Conservation (phyloP, 1,140 invertebrate genomes). For the Drosophila leontia region DNA sequence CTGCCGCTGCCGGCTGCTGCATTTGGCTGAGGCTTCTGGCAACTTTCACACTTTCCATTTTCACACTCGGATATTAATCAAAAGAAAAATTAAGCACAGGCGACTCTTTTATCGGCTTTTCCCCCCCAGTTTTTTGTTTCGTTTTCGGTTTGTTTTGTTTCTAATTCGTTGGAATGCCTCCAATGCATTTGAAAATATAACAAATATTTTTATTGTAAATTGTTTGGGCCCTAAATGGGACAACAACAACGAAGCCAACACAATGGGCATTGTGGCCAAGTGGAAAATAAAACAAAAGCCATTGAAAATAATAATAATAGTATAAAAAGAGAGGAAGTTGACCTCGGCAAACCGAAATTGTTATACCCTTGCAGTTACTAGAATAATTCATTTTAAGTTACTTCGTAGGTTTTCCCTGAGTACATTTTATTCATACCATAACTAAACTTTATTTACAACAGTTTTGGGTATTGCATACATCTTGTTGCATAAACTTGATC, state of each 20-base stretch:
- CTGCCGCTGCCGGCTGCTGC: conserved; percentile 8
- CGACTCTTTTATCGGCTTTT: conserved; percentile 24
- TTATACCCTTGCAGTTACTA: background rate
- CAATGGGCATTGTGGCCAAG: conserved; percentile 41
- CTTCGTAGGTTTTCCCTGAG: background rate
- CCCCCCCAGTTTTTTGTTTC: background rate
- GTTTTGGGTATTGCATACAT: conserved; percentile 18
- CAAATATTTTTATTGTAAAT: conserved; percentile 57
- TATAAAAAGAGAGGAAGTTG: conserved; percentile 16
- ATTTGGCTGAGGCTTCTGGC: conserved; percentile 21
- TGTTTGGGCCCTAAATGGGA: conserved; percentile 48
- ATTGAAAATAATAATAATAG: conserved; percentile 34
- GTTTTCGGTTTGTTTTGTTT: conserved; percentile 36
- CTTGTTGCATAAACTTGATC: conserved; percentile 18
- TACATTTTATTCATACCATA: background rate
- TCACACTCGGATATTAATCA: conserved; percentile 75
- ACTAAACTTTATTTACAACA: background rate
- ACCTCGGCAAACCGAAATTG: background rate
- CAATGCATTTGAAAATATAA: conserved; percentile 60
- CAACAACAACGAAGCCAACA: conserved; percentile 27
- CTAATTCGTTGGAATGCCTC: conserved; percentile 28
- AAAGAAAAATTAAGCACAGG: conserved; percentile 48
- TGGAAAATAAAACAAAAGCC: conserved; percentile 56
- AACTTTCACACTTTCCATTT: conserved; percentile 82
- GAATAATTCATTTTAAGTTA: too few species aligned